A percentile compares a stretch with the other conserved stretches of the same genome.
Evolutionary conservation across 2,113 vertebrate species (phyloP).

Genomic region (Microcebus murinus): DNA sequence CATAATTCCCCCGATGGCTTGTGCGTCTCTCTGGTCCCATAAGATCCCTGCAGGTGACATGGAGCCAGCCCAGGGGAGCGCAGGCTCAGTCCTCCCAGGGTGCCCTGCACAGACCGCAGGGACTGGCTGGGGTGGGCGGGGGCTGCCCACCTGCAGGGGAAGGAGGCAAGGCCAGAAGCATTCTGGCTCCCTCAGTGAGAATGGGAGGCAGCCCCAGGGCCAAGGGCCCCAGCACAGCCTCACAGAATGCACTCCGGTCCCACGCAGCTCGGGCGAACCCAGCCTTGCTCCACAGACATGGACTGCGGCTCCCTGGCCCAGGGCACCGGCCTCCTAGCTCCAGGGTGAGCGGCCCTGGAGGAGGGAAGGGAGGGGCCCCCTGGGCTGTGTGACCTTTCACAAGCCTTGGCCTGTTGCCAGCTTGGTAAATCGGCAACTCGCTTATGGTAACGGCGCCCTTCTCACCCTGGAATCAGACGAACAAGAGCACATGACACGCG

Average conservation of each 20-base stretch:
- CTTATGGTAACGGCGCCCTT: neutral
- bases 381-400: neutral
- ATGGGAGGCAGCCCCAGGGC: neutral
- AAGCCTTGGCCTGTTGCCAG: constrained; percentile 60
- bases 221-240: neutral
- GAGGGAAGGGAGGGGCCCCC: neutral
- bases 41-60: neutral
- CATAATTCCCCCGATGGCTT: neutral
- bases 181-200: neutral
- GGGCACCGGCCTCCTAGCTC: neutral
- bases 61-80: neutral
- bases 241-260: neutral
- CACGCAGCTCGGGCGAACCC: neutral
- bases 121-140: accelerated
- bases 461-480: neutral
- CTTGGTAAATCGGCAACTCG: neutral
- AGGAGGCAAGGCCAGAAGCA: neutral
- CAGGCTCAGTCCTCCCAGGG: neutral
- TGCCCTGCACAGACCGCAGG: neutral
- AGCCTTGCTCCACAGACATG: neutral
- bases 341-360: neutral
- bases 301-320: neutral
- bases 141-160: neutral
- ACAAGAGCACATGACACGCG: too few relatives aligned
- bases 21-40: neutral